Conservation (phyloP, 2,797 vertebrate genomes). For the Peromyscus eremicus region DNA sequence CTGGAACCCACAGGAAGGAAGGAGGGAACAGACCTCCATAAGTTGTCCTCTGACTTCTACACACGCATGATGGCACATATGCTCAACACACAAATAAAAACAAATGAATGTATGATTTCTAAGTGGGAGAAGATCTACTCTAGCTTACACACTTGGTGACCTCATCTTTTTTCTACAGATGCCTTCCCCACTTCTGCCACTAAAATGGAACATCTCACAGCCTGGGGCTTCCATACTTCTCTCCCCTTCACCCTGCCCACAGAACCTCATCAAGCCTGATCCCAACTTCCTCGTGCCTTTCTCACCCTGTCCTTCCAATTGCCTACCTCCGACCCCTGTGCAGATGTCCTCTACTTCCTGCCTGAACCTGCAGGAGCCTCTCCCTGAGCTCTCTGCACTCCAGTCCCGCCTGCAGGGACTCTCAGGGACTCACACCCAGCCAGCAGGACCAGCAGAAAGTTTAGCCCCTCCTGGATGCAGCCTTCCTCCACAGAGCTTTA, state of each 20-base stretch:
- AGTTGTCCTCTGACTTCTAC: not conserved
- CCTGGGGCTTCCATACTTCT: not conserved
- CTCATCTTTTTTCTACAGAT: not conserved
- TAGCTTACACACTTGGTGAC: rapidly evolving
- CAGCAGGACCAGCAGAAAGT: not conserved
- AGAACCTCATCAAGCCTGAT: not conserved
- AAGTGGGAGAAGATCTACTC: not conserved
- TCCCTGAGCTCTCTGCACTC: not conserved
- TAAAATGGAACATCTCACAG: not conserved
- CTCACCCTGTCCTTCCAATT: not conserved
- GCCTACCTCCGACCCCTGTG: no score
- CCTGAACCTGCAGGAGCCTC: not conserved
- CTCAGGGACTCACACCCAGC: not conserved
- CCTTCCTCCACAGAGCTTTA: constrained; percentile 1
- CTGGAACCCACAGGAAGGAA: not conserved
- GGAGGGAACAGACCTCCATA: not conserved
- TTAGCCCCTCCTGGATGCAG: not conserved
- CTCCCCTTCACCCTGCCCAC: not conserved
- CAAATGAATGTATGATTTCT: no score
- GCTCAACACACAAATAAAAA: not conserved
- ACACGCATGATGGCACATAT: no score
- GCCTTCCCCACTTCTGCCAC: not conserved
- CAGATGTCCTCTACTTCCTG: not conserved
- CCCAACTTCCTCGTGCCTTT: not conserved
- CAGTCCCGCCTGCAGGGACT: not conserved